These are phyloP conservation scores for Helobdella robusta DNA, from an alignment of 2,888 invertebrate genomes.

Conservation along the genomic window DNA sequence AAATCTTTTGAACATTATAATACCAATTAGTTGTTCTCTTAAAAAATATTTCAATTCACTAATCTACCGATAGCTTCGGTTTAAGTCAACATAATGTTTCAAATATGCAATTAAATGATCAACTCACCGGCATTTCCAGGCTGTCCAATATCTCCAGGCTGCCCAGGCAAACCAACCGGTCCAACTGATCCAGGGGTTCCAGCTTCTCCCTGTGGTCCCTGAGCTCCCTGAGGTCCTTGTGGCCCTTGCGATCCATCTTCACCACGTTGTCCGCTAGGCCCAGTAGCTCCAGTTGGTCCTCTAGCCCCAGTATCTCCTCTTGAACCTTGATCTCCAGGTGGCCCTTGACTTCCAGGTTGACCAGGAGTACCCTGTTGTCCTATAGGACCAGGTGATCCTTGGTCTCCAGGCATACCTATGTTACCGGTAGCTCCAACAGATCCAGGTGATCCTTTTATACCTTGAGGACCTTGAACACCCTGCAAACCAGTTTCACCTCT, in stretches of 20 bases:
- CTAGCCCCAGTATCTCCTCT: constrained; percentile 26
- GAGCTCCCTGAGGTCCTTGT: constrained; percentile 29
- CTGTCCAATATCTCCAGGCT: constrained; percentile 23
- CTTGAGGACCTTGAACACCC: constrained; percentile 1
- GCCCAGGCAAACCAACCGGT: constrained; percentile 24
- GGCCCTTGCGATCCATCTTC: constrained; percentile 27
- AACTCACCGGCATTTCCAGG: constrained; percentile 30
- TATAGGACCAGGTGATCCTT: constrained; percentile 26
- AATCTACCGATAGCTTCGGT: too few species aligned
- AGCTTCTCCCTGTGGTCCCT: constrained; percentile 21
- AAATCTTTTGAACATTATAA: too few species aligned
- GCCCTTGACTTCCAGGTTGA: constrained; percentile 32
- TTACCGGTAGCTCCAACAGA: constrained; percentile 28
- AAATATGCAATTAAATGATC: constrained; percentile 23
- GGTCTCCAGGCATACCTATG: constrained; percentile 20
- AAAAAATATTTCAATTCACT: too few species aligned
- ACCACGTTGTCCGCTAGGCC: constrained; percentile 26
- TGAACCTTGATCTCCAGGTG: constrained; percentile 27
- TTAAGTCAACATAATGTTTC: too few species aligned
- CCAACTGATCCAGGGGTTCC: constrained; percentile 29
- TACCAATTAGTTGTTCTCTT: too few species aligned
- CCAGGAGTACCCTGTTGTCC: constrained; percentile 29
- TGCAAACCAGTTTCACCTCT: background rate
- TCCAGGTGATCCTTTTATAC: constrained; percentile 24
- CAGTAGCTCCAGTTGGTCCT: constrained; percentile 20